Evolutionary conservation across 2,113 vertebrate species (phyloP).

Genomic region (Leucosticte australis): DNA sequence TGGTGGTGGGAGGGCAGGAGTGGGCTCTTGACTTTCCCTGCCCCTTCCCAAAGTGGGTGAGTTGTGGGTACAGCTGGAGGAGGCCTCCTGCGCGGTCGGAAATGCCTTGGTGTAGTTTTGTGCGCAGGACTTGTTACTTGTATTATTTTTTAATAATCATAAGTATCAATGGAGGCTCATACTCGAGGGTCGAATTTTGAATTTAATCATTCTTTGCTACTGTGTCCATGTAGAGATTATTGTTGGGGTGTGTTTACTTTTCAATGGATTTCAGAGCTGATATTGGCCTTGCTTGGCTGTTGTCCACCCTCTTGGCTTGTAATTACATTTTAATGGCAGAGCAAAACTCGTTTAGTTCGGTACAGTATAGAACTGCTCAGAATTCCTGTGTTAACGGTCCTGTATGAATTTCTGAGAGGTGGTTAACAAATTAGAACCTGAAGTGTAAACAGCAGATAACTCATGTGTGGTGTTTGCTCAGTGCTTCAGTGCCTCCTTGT

Average conservation of each 20-base stretch:
- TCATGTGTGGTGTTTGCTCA: background rate
- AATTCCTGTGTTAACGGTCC: background rate
- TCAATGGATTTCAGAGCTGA: background rate
- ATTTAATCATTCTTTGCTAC: background rate
- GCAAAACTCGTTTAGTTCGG: fast-evolving
- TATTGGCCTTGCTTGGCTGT: background rate
- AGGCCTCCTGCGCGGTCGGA: fast-evolving
- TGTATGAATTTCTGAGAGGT: fast-evolving
- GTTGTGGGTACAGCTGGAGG: background rate
- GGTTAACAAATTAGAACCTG: background rate
- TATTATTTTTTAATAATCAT: fast-evolving
- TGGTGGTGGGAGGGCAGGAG: background rate
- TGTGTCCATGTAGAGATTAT: background rate
- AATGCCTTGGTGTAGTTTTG: fast-evolving
- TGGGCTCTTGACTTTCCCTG: background rate
- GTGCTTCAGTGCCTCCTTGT: fast-evolving
- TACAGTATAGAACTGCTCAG: background rate
- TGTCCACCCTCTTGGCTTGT: background rate
- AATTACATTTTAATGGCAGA: background rate
- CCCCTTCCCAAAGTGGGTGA: background rate
- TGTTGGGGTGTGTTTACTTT: background rate
- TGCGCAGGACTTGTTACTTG: no score
- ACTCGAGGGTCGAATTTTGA: fast-evolving
- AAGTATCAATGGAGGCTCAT: fast-evolving
- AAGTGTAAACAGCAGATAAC: background rate